phyloP scores from a whole-genome alignment of 2,888 invertebrate species.

The Conops quadrifasciatus region DNA sequence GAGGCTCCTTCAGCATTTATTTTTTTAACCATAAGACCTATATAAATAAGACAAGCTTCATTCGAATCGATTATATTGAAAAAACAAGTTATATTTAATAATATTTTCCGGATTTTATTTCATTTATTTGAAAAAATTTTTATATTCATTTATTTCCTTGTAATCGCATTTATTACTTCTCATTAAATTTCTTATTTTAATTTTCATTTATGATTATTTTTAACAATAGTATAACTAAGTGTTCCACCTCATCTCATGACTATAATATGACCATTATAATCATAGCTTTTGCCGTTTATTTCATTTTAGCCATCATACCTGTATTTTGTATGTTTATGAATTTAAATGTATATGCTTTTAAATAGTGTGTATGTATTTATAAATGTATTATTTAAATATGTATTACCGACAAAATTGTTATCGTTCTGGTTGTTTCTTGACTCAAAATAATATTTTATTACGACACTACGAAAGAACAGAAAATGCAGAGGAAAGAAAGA shows the following conservation, averaged over 20 bases:
- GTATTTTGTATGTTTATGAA: background rate
- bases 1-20: no score
- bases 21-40: background rate
- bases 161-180: background rate
- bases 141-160: slow-evolving; percentile 17
- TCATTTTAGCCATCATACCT: slow-evolving; percentile 30
- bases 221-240: slow-evolving; percentile 52
- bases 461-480: no score
- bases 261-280: slow-evolving; percentile 19
- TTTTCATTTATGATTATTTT: slow-evolving; percentile 45
- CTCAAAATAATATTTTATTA: no score
- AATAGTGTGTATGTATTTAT: slow-evolving; percentile 45
- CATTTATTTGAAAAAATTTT: slow-evolving; percentile 34
- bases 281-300: background rate
- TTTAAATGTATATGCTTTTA: slow-evolving; percentile 34
- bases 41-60: background rate
- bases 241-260: slow-evolving; percentile 24
- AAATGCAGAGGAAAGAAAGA: no score
- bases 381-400: background rate
- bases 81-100: slow-evolving; percentile 17
- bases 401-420: no score
- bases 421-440: no score
- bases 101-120: slow-evolving; percentile 31
- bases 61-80: background rate
- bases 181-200: slow-evolving; percentile 36